Conservation (phyloP, 2,113 vertebrate species). For the Pachyramphus minor region DNA sequence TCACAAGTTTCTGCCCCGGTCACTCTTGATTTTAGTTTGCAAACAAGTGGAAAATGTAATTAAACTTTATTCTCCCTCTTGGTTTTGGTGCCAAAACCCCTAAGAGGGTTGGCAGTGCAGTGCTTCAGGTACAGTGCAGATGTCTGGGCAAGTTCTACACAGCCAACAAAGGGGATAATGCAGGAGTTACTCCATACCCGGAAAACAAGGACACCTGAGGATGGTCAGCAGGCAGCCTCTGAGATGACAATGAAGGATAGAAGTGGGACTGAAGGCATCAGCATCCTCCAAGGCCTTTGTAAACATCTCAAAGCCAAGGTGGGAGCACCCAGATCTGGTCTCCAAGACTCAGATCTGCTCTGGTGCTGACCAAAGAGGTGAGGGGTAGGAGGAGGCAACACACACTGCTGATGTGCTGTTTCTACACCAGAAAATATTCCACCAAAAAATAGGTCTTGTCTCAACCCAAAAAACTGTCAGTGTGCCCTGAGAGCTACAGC, state of each 20-base stretch:
- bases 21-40: background rate
- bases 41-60: background rate
- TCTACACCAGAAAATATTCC: background rate
- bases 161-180: background rate
- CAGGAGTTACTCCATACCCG: background rate
- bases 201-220: background rate
- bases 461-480: background rate
- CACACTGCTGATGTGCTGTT: rapidly evolving
- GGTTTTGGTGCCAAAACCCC: background rate
- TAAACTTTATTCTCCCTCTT: background rate
- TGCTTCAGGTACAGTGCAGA: background rate
- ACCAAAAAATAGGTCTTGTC: background rate
- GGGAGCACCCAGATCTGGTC: background rate
- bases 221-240: background rate
- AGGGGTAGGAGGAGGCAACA: background rate
- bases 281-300: rapidly evolving
- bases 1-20: background rate
- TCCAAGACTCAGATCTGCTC: background rate
- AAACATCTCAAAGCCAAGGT: background rate
- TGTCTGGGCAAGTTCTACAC: background rate
- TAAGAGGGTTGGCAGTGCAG: background rate
- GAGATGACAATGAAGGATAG: rapidly evolving
- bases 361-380: background rate
- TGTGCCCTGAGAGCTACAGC: rapidly evolving
- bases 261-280: background rate